These are phyloP conservation scores for Scolopax rusticola DNA, from an alignment of 2,797 vertebrate species.

Conservation along the genomic window DNA sequence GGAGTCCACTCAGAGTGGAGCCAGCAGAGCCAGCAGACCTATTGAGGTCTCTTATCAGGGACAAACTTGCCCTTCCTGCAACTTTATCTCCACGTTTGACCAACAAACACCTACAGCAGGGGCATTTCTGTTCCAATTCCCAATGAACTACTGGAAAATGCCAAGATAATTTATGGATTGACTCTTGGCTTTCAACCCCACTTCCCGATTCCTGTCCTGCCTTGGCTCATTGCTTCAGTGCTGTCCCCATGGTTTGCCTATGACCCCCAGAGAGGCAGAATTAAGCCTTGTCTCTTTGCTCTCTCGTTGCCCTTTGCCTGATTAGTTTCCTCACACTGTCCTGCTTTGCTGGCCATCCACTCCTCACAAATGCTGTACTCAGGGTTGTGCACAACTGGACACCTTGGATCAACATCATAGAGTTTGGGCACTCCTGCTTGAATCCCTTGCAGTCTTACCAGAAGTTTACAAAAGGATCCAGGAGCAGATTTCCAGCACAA, in stretches of 20 bases:
- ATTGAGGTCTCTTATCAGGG: background rate
- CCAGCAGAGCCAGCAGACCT: background rate
- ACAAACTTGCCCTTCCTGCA: background rate
- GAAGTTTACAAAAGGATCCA: background rate
- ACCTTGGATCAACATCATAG: accelerated
- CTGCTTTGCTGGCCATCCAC: background rate
- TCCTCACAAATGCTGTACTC: background rate
- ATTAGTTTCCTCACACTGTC: accelerated
- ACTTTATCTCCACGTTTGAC: background rate
- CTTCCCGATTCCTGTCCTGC: accelerated
- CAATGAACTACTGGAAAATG: background rate
- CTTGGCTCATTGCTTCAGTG: background rate
- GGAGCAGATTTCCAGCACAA: background rate
- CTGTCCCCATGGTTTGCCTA: background rate
- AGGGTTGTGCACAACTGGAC: background rate
- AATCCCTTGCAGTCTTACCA: background rate
- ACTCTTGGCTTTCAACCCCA: background rate
- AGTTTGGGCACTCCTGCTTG: background rate
- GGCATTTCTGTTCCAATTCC: background rate
- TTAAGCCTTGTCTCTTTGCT: background rate
- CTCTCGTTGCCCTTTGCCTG: background rate
- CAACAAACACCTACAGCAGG: background rate
- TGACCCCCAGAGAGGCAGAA: background rate
- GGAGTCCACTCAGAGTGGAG: background rate
- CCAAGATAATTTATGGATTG: background rate